A percentile compares a stretch with the other conserved stretches of the same genome.
Conservation (phyloP, 2,113 vertebrate genomes). For the Chloropsis cyanopogon region DNA sequence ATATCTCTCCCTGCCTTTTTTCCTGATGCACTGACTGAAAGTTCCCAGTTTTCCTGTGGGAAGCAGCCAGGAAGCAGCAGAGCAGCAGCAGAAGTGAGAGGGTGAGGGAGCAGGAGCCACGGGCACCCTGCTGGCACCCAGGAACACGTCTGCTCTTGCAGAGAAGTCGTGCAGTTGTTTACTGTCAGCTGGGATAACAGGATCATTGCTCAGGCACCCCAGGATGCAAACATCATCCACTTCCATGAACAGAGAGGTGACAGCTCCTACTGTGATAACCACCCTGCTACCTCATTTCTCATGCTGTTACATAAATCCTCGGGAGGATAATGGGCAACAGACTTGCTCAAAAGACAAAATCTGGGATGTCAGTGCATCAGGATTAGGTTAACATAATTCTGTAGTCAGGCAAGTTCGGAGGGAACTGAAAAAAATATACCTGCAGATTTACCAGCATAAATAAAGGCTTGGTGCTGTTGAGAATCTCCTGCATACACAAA, state of each 20-base stretch:
- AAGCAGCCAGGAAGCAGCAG: not conserved
- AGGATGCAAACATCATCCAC: not conserved
- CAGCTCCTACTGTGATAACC: slow-evolving; percentile 20
- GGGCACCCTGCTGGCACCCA: not conserved
- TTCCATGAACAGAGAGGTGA: not conserved
- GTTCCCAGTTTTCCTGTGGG: not conserved
- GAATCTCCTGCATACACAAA: not conserved
- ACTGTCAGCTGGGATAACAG: not conserved
- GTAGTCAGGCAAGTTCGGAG: not conserved
- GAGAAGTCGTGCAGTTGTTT: not conserved
- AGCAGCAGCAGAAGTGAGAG: not conserved
- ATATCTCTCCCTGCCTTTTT: not conserved
- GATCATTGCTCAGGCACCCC: not conserved
- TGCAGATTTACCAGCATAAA: not conserved
- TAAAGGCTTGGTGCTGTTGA: not conserved
- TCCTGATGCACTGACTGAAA: not conserved
- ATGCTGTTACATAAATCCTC: not conserved
- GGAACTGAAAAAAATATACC: not conserved
- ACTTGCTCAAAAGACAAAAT: not conserved
- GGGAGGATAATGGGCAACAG: not conserved
- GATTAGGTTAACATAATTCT: not conserved
- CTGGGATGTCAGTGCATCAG: not conserved
- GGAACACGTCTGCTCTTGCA: not conserved
- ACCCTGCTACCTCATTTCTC: not conserved
- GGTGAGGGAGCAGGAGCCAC: not conserved